Evolutionary conservation across 2,797 vertebrate species (phyloP), one percentile per base, ranked within the genome.

Genomic region (Aythya fuligula): DNA sequence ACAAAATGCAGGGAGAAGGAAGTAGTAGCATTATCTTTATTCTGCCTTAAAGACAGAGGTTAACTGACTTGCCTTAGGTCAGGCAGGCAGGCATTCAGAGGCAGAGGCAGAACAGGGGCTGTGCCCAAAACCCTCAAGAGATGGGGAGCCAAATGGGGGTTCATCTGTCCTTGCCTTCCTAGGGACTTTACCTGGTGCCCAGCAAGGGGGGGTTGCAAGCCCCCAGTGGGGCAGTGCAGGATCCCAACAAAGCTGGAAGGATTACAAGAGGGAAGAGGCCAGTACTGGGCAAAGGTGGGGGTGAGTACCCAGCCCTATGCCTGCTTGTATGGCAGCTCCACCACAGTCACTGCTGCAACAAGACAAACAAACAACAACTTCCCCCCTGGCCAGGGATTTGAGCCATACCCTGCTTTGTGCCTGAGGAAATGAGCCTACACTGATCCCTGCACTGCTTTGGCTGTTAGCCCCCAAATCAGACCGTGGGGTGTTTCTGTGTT

Each of bases 1-100:
- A 54, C 32, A 77, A 90, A 92, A 88, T 4, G 9, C 39, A 76
- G 32, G 25, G 53, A 90, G 90, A 54, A 96, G 80, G 87, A 94
- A 91, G 83, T 45, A 78, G 45, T 14, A 78, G 54, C 18, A 27
- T 66, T 89, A 60, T 81, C 71, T 92, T 89, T 60, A 18, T 89
- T 89, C 49, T 93, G 34, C 80, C 77, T 57, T 47, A 28, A 53
- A 53, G 85, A 84, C 0, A 6, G 58, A 91, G 62, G 34, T 86
- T 66, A 30, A 84, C n/a, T 25, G 70, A 27, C 53, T 86, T 84
- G 70, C 85, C 64, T 71, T 53, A 76, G 54, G 81, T 83, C 65
- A 65, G 77, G 49, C 60, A 75, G 58, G 45, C 60, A 80, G 27
- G 51, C 51, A 53, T 87, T 69, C 49, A 66, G 76, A 93, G 28